phyloP scores from a whole-genome alignment of 2,888 invertebrate species.

The Ectropis crepuscularia region DNA sequence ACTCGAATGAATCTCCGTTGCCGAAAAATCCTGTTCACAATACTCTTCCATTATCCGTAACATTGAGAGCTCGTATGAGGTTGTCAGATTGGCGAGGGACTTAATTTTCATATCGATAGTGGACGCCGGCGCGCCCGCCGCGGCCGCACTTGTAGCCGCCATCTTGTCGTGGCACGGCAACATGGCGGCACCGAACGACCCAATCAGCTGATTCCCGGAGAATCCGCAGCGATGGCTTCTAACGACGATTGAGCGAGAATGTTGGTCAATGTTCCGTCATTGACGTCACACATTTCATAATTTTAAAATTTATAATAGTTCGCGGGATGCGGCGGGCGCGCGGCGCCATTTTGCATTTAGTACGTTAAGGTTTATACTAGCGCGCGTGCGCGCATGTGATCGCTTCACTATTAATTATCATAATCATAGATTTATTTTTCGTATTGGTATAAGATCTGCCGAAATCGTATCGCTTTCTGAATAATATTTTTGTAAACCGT shows the following conservation, averaged over 20 bases:
- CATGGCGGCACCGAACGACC: slow-evolving; percentile 75
- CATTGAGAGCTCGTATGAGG: slow-evolving; percentile 40
- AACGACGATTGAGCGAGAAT: slow-evolving; percentile 65
- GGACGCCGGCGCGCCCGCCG: slow-evolving; percentile 58
- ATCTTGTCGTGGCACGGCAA: slow-evolving; percentile 51
- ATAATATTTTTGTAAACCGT: slow-evolving; percentile 65
- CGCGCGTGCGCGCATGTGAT: slow-evolving; percentile 71
- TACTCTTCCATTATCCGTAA: slow-evolving; percentile 62
- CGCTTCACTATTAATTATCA: slow-evolving; percentile 68
- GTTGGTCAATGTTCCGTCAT: slow-evolving; percentile 72
- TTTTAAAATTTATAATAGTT: slow-evolving; percentile 54
- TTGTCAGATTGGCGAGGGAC: slow-evolving; percentile 56
- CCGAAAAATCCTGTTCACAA: slow-evolving; percentile 55
- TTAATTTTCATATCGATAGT: slow-evolving; percentile 56
- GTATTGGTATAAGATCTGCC: slow-evolving; percentile 70
- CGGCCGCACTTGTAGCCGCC: slow-evolving; percentile 61
- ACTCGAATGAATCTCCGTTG: slow-evolving; percentile 55
- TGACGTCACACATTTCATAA: slow-evolving; percentile 69
- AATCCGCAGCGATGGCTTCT: slow-evolving; percentile 71
- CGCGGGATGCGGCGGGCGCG: slow-evolving; percentile 53
- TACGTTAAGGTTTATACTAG: slow-evolving; percentile 65
- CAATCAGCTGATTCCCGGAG: slow-evolving; percentile 71
- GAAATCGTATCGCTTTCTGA: slow-evolving; percentile 64
- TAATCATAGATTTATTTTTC: slow-evolving; percentile 72
- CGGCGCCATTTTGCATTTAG: slow-evolving; percentile 63